Conservation (phyloP, 2,888 invertebrate genomes). For the Protophormia terraenovae region DNA sequence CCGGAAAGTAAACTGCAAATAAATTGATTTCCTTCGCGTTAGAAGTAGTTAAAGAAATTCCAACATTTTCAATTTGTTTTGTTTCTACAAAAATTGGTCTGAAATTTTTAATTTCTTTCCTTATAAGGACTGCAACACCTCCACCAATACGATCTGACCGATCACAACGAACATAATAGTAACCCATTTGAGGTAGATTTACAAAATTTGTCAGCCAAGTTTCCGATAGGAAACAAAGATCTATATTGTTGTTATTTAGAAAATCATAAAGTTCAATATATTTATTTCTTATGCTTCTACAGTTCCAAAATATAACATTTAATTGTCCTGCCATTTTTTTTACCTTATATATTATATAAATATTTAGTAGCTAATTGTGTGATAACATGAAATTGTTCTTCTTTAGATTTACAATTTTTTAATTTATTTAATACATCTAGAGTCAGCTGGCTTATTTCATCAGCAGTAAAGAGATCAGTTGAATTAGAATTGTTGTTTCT, state of each 20-base stretch:
- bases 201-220: conserved; percentile 15
- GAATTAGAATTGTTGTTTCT: not conserved
- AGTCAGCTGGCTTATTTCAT: conserved; percentile 36
- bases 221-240: conserved; percentile 36
- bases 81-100: conserved; percentile 22
- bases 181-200: conserved; percentile 8
- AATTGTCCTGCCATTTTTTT: not conserved
- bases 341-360: conserved; percentile 38
- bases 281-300: conserved; percentile 38
- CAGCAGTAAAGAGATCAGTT: conserved; percentile 3
- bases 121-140: conserved; percentile 36
- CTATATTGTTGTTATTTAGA: conserved; percentile 13
- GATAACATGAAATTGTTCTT: conserved; percentile 47
- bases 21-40: not conserved
- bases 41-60: not conserved
- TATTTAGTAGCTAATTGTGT: conserved; percentile 51
- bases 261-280: conserved; percentile 36
- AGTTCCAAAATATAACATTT: conserved; percentile 39
- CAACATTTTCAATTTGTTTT: conserved; percentile 49
- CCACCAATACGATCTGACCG: conserved; percentile 26
- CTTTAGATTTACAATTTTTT: conserved; percentile 41
- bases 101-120: not conserved
- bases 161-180: conserved; percentile 29
- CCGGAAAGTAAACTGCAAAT: conserved; percentile 20
- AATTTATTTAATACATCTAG: conserved; percentile 26